These are phyloP conservation scores for Drosophila bocki DNA, from an alignment of 1,140 invertebrate species.

Conservation along the genomic window DNA sequence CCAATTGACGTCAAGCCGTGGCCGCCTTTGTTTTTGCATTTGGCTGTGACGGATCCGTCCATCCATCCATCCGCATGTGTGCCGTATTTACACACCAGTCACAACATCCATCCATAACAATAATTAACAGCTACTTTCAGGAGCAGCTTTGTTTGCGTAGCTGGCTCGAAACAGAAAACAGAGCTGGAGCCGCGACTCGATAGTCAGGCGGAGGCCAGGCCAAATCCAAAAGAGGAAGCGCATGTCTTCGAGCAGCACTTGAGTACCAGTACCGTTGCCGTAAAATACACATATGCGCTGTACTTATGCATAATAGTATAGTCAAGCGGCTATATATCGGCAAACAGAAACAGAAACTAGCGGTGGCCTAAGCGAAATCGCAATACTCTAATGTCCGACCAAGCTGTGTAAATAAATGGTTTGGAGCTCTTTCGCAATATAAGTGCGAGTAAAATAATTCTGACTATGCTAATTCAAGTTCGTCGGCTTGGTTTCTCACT, in stretches of 20 bases:
- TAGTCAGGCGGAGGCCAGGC: slow-evolving; percentile 22
- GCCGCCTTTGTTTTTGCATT: slow-evolving; percentile 52
- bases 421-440: neutral
- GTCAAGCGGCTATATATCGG: slow-evolving; percentile 27
- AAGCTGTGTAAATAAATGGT: slow-evolving; percentile 28
- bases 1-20: slow-evolving; percentile 68
- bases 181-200: slow-evolving; percentile 43
- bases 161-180: slow-evolving; percentile 55
- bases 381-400: slow-evolving; percentile 22
- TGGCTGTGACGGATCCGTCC: slow-evolving; percentile 35
- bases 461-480: neutral
- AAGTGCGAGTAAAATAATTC: neutral
- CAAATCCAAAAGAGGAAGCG: slow-evolving; percentile 70
- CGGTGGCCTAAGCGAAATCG: slow-evolving; percentile 14
- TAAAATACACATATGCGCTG: slow-evolving; percentile 4
- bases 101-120: slow-evolving; percentile 54
- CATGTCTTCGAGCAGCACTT: slow-evolving; percentile 79
- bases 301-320: slow-evolving; percentile 47
- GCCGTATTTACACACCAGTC: slow-evolving; percentile 63
- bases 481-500: neutral
- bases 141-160: slow-evolving; percentile 78
- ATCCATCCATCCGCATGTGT: slow-evolving; percentile 50
- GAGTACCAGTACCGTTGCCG: slow-evolving; percentile 27
- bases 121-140: slow-evolving; percentile 64
- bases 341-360: slow-evolving; percentile 31